Conservation (phyloP, 2,797 vertebrate species). For the Crax fasciolata region DNA sequence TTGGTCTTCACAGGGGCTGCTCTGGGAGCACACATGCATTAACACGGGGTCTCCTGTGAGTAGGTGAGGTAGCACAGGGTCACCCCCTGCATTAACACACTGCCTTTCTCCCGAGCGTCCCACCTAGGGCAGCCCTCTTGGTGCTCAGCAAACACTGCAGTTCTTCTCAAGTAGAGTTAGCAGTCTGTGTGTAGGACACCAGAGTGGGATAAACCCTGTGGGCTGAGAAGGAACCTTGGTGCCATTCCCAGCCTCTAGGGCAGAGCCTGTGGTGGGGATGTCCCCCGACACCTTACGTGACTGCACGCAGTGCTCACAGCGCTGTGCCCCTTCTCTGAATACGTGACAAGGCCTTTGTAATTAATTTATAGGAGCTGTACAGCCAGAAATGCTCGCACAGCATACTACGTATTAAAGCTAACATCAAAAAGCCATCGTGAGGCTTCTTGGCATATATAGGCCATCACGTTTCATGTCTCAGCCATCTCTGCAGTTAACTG, state of each 20-base stretch:
- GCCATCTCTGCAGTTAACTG: slow-evolving; percentile 44
- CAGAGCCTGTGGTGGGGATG: not conserved
- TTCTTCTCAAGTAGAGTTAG: not conserved
- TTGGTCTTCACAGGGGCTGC: not conserved
- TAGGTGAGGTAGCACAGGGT: not conserved
- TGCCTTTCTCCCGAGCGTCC: not conserved
- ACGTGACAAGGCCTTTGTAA: not conserved
- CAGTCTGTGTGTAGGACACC: not conserved
- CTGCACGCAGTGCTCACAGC: fast-evolving
- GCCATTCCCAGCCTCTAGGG: too few relatives aligned
- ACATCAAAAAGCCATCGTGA: slow-evolving; percentile 54
- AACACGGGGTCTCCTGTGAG: not conserved
- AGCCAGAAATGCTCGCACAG: not conserved
- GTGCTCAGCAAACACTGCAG: not conserved
- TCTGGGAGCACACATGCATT: not conserved
- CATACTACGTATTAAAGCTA: slow-evolving; percentile 37
- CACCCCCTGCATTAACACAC: not conserved
- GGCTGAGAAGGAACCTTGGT: not conserved
- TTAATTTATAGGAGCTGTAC: slow-evolving; percentile 38
- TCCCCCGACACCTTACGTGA: not conserved
- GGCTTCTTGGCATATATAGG: slow-evolving; percentile 72
- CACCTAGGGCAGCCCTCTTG: not conserved
- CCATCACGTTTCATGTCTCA: slow-evolving; percentile 51
- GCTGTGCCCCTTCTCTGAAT: not conserved
- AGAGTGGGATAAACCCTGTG: not conserved